phyloP scores from a whole-genome alignment of 2,797 vertebrate genomes.

The Moxostoma hubbsi region DNA sequence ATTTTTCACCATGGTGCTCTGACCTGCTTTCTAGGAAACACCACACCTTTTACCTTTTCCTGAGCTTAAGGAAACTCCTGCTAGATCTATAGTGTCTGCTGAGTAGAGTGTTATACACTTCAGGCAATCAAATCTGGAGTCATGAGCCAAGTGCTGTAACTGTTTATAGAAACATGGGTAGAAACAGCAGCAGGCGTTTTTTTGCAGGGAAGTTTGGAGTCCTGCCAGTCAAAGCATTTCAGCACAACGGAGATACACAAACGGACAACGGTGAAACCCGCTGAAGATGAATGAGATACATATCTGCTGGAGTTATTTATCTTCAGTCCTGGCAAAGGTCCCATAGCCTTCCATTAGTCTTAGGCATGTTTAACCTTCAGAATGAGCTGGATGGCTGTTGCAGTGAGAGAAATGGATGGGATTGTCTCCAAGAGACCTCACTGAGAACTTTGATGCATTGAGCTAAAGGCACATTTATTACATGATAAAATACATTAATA shows the following conservation, averaged over 20 bases:
- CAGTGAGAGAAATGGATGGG: no score
- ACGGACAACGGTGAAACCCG: conserved; percentile 64
- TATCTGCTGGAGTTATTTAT: conserved; percentile 75
- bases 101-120: conserved; percentile 51
- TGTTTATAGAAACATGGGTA: conserved; percentile 45
- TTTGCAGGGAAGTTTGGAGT: conserved; percentile 49
- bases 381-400: conserved; percentile 25
- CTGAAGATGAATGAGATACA: conserved; percentile 78
- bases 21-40: conserved; percentile 1
- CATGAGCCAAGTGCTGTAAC: conserved; percentile 50
- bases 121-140: conserved; percentile 48
- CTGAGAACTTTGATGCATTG: background rate
- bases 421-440: no score
- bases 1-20: background rate
- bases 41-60: background rate
- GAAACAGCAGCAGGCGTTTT: conserved; percentile 40
- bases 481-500: conserved; percentile 17
- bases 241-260: conserved; percentile 58
- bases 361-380: conserved; percentile 79
- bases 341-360: conserved; percentile 67
- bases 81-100: conserved; percentile 50
- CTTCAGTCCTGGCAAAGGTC: conserved; percentile 68
- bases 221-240: conserved; percentile 63
- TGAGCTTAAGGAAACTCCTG: conserved; percentile 38
- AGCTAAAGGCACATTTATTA: conserved; percentile 38